Conservation (phyloP, 2,888 invertebrate genomes). For the Agriotes lineatus region DNA sequence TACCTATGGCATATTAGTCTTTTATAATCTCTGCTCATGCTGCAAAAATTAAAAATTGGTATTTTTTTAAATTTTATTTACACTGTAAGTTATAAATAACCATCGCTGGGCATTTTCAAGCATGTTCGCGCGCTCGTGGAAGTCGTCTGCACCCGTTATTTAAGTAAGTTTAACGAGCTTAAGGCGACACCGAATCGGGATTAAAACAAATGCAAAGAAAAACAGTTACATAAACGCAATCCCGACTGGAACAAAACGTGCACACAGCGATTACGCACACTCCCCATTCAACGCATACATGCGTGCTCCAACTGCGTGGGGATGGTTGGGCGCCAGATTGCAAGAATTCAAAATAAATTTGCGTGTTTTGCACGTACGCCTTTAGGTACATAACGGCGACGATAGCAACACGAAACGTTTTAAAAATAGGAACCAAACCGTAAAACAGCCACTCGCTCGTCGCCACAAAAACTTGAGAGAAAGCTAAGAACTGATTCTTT, state of each 20-base stretch:
- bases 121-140: no score
- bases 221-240: not conserved
- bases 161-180: no score
- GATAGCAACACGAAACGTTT: not conserved
- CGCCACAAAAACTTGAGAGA: constrained; percentile 41
- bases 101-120: no score
- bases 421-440: constrained; percentile 24
- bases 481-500: constrained; percentile 46
- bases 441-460: constrained; percentile 33
- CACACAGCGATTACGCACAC: constrained; percentile 48
- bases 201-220: not conserved
- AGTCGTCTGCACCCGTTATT: no score
- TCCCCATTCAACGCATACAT: constrained; percentile 53
- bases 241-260: constrained; percentile 9
- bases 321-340: constrained; percentile 56
- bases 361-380: constrained; percentile 15
- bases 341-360: constrained; percentile 50
- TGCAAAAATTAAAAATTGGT: no score
- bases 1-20: no score
- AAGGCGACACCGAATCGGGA: not conserved
- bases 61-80: no score
- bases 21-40: no score
- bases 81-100: no score
- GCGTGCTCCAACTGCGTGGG: constrained; percentile 57
- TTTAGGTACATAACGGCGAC: constrained; percentile 4